These are phyloP conservation scores for Dione juno DNA, from an alignment of 2,888 invertebrate genomes.

Conservation along the genomic window DNA sequence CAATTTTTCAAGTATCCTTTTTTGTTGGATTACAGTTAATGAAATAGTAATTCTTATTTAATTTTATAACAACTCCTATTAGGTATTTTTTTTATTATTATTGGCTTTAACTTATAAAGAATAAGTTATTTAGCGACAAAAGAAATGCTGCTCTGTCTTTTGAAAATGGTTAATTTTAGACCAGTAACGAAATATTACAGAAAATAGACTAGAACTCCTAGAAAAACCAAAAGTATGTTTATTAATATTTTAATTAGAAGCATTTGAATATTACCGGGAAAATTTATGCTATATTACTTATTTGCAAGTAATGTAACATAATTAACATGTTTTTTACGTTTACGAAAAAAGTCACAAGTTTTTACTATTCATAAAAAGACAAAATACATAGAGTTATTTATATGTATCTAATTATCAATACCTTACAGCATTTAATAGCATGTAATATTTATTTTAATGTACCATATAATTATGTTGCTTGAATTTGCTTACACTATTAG, in stretches of 20 bases:
- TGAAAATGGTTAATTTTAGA: no score
- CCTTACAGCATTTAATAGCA: no score
- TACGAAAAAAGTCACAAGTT: not conserved
- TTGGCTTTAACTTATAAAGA: no score
- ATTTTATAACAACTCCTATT: no score
- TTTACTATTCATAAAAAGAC: not conserved
- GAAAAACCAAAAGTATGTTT: not conserved
- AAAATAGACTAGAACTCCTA: not conserved
- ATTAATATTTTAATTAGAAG: not conserved
- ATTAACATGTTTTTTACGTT: constrained; percentile 7
- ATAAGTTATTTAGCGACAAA: no score
- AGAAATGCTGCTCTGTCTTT: no score
- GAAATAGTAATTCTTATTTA: not conserved
- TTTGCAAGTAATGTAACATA: constrained; percentile 8
- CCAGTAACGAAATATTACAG: not conserved
- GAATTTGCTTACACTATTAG: not conserved
- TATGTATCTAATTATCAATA: no score
- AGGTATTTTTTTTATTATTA: no score
- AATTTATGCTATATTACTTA: not conserved
- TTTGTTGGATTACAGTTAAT: not conserved
- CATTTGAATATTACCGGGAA: not conserved
- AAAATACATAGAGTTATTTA: no score
- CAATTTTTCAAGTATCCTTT: not conserved
- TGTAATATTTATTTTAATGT: not conserved
- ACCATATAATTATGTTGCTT: not conserved